Evolutionary conservation across 2,797 vertebrate species (phyloP), one percentile per base, ranked within the genome.

Genomic region (Catharus ustulatus): DNA sequence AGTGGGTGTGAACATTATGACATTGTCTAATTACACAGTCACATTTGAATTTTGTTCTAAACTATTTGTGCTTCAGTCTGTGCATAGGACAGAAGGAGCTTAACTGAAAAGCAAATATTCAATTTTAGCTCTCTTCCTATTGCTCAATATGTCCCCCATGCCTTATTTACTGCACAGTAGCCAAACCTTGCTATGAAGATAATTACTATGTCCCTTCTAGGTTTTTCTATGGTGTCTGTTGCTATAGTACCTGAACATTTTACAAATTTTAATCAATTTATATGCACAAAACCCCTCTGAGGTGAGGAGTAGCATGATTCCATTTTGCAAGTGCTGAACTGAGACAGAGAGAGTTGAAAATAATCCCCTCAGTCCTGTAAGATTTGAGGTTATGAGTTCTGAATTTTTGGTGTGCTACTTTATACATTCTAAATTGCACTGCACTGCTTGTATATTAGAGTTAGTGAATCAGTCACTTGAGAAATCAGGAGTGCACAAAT

Each of bases 241-340:
- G 87, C 96, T 93, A 92, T 85, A 94, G 93, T 68, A 92, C 88
- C 88, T 95, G 93, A 94, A 69, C 90, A 83, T 89, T 95, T 89
- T 69, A 82, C n/a, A 90, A 94, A 93, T 86, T 95, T 95, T 87
- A 95, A 93, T 95, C 84, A 89, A 95, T 95, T 95, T 96, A 72
- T 74, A 86, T 66, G 85, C 67, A 54, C 6, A 51, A 92, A 95
- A 15, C 9, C 30, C 43, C 76, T 95, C 67, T 90, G 81, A 92
- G 68, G 52, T 92, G 49, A 79, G 29, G 4, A 79, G 40, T 7
- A 74, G 32, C 38, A 74, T n/a, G 89, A 88, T 82, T 95, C 75
- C 38, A 22, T 84, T 93, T 82, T 90, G 18, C 45, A 89, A 74
- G 61, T 87, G 81, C 49, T 90, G 63, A 88, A 84, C 80, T 68